Conservation (phyloP, 2,888 invertebrate genomes). For the Pammene fasciana region DNA sequence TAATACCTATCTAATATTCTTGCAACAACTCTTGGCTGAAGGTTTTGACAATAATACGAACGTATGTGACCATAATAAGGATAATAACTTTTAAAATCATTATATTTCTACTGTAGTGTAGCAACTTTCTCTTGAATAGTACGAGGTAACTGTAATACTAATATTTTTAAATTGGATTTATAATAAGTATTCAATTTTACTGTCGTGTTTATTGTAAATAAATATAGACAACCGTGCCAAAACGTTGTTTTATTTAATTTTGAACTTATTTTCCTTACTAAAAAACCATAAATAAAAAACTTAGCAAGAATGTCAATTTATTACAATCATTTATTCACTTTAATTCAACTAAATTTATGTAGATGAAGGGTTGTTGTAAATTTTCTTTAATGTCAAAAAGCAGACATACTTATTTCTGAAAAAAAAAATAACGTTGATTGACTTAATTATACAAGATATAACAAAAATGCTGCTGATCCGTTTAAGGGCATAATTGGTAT, state of each 20-base stretch:
- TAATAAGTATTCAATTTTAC: constrained; percentile 59
- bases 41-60: constrained; percentile 66
- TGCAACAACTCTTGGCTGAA: constrained; percentile 36
- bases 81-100: constrained; percentile 63
- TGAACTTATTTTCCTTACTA: background rate
- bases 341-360: background rate
- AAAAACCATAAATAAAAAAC: too few relatives aligned
- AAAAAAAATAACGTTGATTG: background rate
- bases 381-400: background rate
- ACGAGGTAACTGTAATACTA: constrained; percentile 38
- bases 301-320: too few relatives aligned
- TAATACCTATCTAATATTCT: constrained; percentile 7
- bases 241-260: constrained; percentile 55
- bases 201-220: constrained; percentile 73
- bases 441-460: too few relatives aligned
- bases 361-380: background rate
- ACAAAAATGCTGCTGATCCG: too few relatives aligned
- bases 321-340: background rate
- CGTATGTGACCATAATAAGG: constrained; percentile 60
- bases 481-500: too few relatives aligned
- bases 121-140: constrained; percentile 49
- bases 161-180: constrained; percentile 52
- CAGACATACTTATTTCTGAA: background rate
- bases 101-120: constrained; percentile 57
- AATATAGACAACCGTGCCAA: constrained; percentile 68